phyloP scores from a whole-genome alignment of 2,888 invertebrate genomes.

The Prosapia bicincta region DNA sequence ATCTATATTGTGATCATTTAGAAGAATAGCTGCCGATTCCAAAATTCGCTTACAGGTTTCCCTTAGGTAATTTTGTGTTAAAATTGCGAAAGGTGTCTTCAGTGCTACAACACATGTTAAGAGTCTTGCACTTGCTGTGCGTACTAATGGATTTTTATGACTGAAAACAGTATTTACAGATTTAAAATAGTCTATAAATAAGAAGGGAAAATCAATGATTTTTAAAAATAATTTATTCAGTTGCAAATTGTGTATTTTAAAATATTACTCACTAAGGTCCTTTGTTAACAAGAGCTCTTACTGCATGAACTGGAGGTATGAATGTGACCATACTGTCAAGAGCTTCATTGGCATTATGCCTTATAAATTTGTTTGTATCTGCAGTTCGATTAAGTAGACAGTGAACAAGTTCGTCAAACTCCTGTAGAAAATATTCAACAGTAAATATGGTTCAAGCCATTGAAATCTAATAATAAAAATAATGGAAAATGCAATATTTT shows the following conservation, averaged over 20 bases:
- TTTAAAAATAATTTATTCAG: no score
- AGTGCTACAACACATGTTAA: slow-evolving; percentile 14
- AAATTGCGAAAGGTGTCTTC: slow-evolving; percentile 2
- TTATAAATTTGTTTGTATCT: slow-evolving; percentile 89
- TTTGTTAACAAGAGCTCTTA: slow-evolving; percentile 61
- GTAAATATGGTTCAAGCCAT: no score
- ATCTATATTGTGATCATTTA: slow-evolving; percentile 18
- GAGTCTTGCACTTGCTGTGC: slow-evolving; percentile 18
- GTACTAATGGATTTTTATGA: slow-evolving; percentile 24
- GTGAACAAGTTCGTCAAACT: slow-evolving; percentile 24
- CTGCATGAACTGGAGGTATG: slow-evolving; percentile 64
- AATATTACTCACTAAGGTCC: slow-evolving; percentile 57
- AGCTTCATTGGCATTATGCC: slow-evolving; percentile 82
- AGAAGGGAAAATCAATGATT: no score
- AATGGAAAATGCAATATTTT: no score
- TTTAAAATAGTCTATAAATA: no score
- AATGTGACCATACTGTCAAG: slow-evolving; percentile 80
- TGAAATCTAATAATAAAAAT: no score
- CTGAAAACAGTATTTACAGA: slow-evolving; percentile 16
- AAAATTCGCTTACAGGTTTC: slow-evolving; percentile 22
- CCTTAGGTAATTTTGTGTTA: slow-evolving; percentile 3
- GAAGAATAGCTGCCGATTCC: slow-evolving; percentile 13
- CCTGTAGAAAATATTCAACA: slow-evolving; percentile 15
- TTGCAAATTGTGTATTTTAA: no score
- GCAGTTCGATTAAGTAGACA: slow-evolving; percentile 78